Evolutionary conservation across 2,113 vertebrate genomes (phyloP), one percentile per base, ranked within the genome.

Genomic region (Macaca mulatta): DNA sequence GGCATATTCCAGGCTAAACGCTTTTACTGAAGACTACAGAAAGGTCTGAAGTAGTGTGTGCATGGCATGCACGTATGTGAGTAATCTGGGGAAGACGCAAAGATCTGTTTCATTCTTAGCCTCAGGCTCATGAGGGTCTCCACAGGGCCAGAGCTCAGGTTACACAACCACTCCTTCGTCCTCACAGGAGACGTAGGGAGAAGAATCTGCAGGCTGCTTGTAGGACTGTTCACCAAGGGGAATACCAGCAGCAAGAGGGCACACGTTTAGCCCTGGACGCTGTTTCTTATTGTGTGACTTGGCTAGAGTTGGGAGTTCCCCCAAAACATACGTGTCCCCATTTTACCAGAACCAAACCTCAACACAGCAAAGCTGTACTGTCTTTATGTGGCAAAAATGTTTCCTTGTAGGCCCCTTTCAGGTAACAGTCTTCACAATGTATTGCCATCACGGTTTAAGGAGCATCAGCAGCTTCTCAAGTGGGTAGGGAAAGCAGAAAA

Each of bases 11-110:
- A 95, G 95, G 87, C 87, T 67, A 23, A 83, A 69, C 85, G 89
- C 83, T 90, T 98, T 94, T 55, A 93, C 70, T 95, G 59, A 55
- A 55, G 25, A 90, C 67, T 43, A 14, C 81, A 96, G 64, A 23
- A 57, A 48, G 80, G 48, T 23, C 82, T 75, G 38, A 78, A 52
- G 87, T 20, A 43, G 77, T 1, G 18, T 78, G 74, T 83, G 81
- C 67, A 3, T 77, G 97, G 61, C 22, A 17, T 32, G 30, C 84
- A 45, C 14, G 40, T 23, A 27, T 16, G 25, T 3, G 55, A 55
- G 93, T 18, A 30, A 83, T 64, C 55, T 91, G 79, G 52, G 67
- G 87, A 77, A 74, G 61, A 64, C 64, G 96, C 77, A 85, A 55
- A 17, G 2, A 35, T 32, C 80, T n/a, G 67, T 55, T 91, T 87